Base-by-base conservation (phyloP, 2,888 invertebrate genomes). In the Athalia circularis region DNA sequence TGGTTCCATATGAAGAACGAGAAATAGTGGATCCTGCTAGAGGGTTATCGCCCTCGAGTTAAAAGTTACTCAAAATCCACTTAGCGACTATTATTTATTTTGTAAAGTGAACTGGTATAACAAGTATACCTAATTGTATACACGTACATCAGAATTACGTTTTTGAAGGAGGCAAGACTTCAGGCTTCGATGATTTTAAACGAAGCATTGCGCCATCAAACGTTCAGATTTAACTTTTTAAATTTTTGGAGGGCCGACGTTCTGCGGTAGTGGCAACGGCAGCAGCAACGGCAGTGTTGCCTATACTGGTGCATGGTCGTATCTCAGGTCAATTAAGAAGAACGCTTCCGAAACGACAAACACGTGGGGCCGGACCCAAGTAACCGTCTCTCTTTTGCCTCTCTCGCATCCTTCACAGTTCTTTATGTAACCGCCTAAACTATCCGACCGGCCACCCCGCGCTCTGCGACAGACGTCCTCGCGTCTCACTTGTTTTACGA, bases 271-370 rank as follows among this genome's bases (percentile, higher is more conserved):
- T 64, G 75, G 48, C 62, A 64, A 29, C 29, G 29, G 29, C 29
- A 29, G 29, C 29, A 29, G 29, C 29, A 29, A 29, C 29, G 29
- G 29, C 29, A 29, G 29, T 29, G 29, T 29, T 29, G 29, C 29
- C 29, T 29, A 29, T 29, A 29, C 29, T 29, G 29, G 29, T 29
- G 29, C 29, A 29, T 29, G 29, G 75, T 89, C 89, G 88, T 90
- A 89, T 90, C 88, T 90, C 87, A 90, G 88, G 85, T 89, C 89
- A 90, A 90, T 90, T 90, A 89, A 89, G 88, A 80, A 84, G 88
- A 88, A 88, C 85, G 86, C 88, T 88, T 84, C 86, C 87, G 89
- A 89, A 90, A 90, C 89, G 90, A 89, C 90, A 89, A 90, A 89
- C 90, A 90, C 87, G 86, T 90, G 90, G 86, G 84, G 75, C 75